A percentile compares a stretch with the other conserved stretches of the same genome.
Evolutionary conservation across 2,113 vertebrate species (phyloP).

Genomic region (Nibea albiflora): DNA sequence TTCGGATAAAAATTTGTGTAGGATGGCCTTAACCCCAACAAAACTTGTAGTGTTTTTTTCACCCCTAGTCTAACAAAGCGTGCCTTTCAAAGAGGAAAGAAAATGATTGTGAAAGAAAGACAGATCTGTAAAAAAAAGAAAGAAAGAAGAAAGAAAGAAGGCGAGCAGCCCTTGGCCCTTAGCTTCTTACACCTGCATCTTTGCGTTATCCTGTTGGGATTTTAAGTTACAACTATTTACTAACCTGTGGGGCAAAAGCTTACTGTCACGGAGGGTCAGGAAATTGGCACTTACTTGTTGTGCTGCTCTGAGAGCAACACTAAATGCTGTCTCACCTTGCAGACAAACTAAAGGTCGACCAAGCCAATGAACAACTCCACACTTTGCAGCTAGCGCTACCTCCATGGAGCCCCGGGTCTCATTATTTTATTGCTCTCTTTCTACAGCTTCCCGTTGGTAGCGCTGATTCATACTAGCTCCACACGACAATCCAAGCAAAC

Average conservation of each 20-base stretch:
- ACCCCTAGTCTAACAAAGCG: constrained; percentile 86
- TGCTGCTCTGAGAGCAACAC: constrained; percentile 64
- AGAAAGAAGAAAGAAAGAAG: constrained; percentile 39
- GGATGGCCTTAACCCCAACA: constrained; percentile 63
- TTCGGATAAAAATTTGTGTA: constrained; percentile 52
- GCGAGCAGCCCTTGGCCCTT: constrained; percentile 47
- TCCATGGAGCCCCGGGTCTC: not conserved
- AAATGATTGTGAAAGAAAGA: constrained; percentile 66
- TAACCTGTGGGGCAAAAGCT: constrained; percentile 62
- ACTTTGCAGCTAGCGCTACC: constrained; percentile 3
- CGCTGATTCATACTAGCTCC: constrained; percentile 7
- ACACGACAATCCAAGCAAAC: constrained; percentile 8
- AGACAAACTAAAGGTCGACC: constrained; percentile 71
- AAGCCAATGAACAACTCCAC: constrained; percentile 37
- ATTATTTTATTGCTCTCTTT: not conserved
- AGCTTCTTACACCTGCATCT: constrained; percentile 57
- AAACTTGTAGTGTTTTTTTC: constrained; percentile 73
- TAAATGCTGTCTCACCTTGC: constrained; percentile 71
- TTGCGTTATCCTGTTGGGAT: constrained; percentile 54
- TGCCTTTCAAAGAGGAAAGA: constrained; percentile 74
- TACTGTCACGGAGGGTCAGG: constrained; percentile 64
- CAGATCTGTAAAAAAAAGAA: constrained; percentile 39
- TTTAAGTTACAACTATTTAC: constrained; percentile 54
- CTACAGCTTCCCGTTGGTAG: not conserved
- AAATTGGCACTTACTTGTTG: constrained; percentile 78